phyloP scores from a whole-genome alignment of 2,113 vertebrate species.

The Pteropus alecto region DNA sequence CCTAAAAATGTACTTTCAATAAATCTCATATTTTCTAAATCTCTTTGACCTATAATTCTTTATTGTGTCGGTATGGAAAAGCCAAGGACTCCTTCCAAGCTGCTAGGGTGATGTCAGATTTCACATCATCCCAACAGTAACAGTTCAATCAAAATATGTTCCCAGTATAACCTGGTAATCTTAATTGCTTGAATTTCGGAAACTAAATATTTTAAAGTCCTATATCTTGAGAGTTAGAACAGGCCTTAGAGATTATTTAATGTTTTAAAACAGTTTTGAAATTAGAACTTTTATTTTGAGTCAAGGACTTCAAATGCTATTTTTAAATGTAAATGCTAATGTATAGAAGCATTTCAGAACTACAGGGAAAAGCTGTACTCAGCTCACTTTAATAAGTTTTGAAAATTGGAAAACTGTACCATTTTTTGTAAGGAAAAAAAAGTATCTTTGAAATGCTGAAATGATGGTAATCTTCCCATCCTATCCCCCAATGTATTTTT shows the following conservation, averaged over 20 bases:
- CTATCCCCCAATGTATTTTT: neutral
- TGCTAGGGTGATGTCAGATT: too few relatives aligned
- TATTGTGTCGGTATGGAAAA: too few relatives aligned
- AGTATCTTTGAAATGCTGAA: neutral
- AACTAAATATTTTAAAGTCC: neutral
- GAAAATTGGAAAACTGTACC: neutral
- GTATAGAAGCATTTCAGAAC: neutral
- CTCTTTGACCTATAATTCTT: too few relatives aligned
- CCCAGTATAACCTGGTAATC: neutral
- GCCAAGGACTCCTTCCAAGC: too few relatives aligned
- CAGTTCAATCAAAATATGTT: neutral
- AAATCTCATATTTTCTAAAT: too few relatives aligned
- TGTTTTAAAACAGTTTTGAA: neutral
- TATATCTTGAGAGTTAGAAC: neutral
- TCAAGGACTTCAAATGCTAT: neutral
- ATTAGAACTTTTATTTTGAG: neutral
- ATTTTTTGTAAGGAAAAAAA: neutral
- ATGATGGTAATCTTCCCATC: neutral
- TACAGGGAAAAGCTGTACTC: neutral
- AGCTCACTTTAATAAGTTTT: neutral
- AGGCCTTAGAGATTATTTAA: neutral
- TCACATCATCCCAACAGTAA: too few relatives aligned
- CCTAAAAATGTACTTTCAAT: too few relatives aligned
- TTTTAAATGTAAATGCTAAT: conserved; percentile 6
- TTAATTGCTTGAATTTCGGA: neutral